phyloP scores from a whole-genome alignment of 2,888 invertebrate species.

The Mayetiola destructor region DNA sequence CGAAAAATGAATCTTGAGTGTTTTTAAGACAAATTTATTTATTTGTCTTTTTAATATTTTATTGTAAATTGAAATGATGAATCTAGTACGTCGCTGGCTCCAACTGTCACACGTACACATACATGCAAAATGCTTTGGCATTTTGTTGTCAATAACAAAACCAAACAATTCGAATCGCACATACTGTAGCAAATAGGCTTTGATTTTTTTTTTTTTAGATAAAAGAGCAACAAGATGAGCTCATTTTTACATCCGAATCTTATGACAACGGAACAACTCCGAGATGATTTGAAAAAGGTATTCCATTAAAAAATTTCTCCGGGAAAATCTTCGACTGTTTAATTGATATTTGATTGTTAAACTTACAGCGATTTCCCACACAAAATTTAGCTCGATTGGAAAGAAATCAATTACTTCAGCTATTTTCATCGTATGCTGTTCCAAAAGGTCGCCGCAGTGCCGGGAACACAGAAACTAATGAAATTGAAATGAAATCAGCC shows the following conservation, averaged over 20 bases:
- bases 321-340: neutral
- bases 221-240: too few relatives aligned
- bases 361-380: neutral
- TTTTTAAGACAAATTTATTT: too few relatives aligned
- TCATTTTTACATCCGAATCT: neutral
- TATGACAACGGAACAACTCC: neutral
- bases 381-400: neutral
- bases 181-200: too few relatives aligned
- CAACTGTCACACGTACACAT: too few relatives aligned
- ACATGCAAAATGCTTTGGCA: too few relatives aligned
- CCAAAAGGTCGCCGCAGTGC: neutral
- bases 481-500: neutral
- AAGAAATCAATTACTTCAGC: neutral
- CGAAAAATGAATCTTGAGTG: too few relatives aligned
- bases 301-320: neutral
- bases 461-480: neutral
- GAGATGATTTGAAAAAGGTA: neutral
- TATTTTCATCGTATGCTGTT: conserved; percentile 1
- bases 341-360: neutral
- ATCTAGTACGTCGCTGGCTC: too few relatives aligned
- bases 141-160: too few relatives aligned
- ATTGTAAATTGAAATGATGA: too few relatives aligned
- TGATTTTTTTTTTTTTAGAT: too few relatives aligned
- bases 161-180: too few relatives aligned
- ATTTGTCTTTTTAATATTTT: too few relatives aligned